phyloP scores from a whole-genome alignment of 2,888 invertebrate species.

The Meiosimyza platycephala region DNA sequence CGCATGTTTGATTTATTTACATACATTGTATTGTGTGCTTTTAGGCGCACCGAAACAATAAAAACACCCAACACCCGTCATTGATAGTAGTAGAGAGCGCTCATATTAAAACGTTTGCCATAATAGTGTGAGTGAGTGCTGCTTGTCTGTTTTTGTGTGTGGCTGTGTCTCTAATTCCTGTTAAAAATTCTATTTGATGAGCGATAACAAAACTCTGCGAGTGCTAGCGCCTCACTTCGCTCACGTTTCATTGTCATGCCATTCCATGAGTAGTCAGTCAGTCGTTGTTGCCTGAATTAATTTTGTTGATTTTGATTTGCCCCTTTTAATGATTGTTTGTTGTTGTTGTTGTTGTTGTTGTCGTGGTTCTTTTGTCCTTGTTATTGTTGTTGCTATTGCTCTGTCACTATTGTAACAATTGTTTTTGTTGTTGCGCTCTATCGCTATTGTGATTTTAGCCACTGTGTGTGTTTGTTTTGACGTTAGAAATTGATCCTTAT shows the following conservation, averaged over 20 bases:
- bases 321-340: not conserved
- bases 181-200: not conserved
- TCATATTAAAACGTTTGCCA: not conserved
- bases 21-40: not conserved
- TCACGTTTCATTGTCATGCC: not conserved
- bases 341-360: not conserved
- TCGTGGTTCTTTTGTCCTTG: not conserved
- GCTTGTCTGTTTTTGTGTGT: not conserved
- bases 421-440: not conserved
- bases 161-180: not conserved
- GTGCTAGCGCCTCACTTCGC: not conserved
- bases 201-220: not conserved
- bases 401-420: not conserved
- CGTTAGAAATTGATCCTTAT: conserved; percentile 18
- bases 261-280: conserved; percentile 6
- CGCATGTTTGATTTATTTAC: conserved; percentile 19
- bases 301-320: conserved; percentile 15
- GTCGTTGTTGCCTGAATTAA: conserved; percentile 14
- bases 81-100: not conserved
- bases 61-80: not conserved
- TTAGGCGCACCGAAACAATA: conserved; percentile 6
- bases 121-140: not conserved
- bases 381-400: not conserved
- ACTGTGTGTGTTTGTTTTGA: conserved; percentile 21
- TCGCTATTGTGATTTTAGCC: conserved; percentile 13